Base-by-base conservation (phyloP, 2,113 vertebrate genomes). In the Mionectes macconnelli region DNA sequence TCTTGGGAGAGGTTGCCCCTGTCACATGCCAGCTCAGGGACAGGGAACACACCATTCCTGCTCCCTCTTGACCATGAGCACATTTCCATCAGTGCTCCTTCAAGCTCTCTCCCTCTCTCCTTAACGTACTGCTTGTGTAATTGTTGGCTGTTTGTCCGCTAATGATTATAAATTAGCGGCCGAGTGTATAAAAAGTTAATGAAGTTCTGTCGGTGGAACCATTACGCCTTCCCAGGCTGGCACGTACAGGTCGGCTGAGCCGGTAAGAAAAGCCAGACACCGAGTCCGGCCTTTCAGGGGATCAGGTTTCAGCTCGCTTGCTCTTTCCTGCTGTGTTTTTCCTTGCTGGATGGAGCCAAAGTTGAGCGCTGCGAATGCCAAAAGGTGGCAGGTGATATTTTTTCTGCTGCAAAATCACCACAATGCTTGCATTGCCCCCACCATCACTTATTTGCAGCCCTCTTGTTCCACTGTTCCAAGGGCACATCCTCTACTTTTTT, bases 141-240 rank as follows among this genome's bases (percentile, higher is more conserved):
- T 96, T 97, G 96, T 84, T 93, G 95, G 90, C 85, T 93, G 96
- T 97, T 97, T 97, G 96, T 97, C n/a, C 1, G 4, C 96, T 96
- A 97, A 97, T 40, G 95, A 95, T 94, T 97, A 97, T 98, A 97
- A 98, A 98, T 98, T 97, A 98, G 94, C 23, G 42, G 91, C 81
- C 39, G 69, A 96, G 96, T 90, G 91, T 95, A 91, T 91, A 97
- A 95, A 96, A 97, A 94, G 57, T 97, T 97, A 97, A 96, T 98
- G 97, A 97, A 97, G 96, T 97, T 96, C 96, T 93, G 95, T 52
- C 27, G 47, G 94, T 96, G 97, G 97, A 98, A 96, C 96, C 96
- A 86, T 94, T 97, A 93, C 28, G 94, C 87, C 66, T 94, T 91
- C 85, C 84, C 72, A 30, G 90, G 94, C 83, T 95, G 97, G 95